These are phyloP conservation scores for Scaptomyza cyrtandrae DNA, from an alignment of 2,888 invertebrate species.

Conservation along the genomic window DNA sequence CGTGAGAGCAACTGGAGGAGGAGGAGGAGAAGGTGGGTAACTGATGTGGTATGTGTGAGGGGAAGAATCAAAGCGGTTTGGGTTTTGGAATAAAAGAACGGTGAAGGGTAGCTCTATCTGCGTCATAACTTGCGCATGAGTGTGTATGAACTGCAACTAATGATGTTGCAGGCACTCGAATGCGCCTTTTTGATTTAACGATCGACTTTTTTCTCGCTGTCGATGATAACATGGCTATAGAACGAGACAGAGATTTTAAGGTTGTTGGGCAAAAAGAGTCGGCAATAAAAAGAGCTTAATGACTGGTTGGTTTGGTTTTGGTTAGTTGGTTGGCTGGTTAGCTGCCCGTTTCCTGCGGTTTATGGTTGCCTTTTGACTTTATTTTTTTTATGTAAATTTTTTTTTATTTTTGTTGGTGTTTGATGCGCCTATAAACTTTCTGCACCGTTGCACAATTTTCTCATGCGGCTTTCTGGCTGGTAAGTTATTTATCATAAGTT, in stretches of 20 bases:
- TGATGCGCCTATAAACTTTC: conserved; percentile 64
- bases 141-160: conserved; percentile 81
- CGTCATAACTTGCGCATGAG: conserved; percentile 77
- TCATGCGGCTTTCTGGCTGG: conserved; percentile 19
- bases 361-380: conserved; percentile 60
- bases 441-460: conserved; percentile 48
- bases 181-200: conserved; percentile 80
- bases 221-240: conserved; percentile 34
- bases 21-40: neutral
- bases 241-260: neutral
- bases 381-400: conserved; percentile 10
- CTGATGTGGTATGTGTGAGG: neutral
- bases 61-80: too few relatives aligned
- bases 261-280: neutral
- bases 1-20: conserved; percentile 20
- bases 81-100: neutral
- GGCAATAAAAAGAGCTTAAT: conserved; percentile 53
- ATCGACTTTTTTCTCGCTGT: conserved; percentile 62
- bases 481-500: conserved; percentile 56
- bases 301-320: conserved; percentile 57
- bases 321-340: conserved; percentile 55
- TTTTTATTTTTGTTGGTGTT: conserved; percentile 10
- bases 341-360: conserved; percentile 67
- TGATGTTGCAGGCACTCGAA: conserved; percentile 81
- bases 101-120: conserved; percentile 48